Base-by-base conservation (phyloP, 1,140 invertebrate genomes). In the Ericerus pela region DNA sequence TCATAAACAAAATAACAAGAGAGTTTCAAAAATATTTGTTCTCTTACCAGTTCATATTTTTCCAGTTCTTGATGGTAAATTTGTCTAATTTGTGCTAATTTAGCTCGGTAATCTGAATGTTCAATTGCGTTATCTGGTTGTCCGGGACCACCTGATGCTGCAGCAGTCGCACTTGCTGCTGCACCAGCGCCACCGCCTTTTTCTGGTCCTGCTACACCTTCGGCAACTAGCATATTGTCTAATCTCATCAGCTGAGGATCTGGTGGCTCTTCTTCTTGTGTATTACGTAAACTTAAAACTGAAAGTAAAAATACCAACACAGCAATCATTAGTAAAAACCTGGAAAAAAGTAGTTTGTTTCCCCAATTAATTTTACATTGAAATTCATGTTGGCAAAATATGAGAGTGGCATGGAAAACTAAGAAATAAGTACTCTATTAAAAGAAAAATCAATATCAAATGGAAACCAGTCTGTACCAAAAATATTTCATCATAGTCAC, bases 151-250 rank as follows among this genome's bases (percentile, higher is more conserved):
- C 81, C 78, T 60, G 85, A 80, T 33, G 91, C 88, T 12, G 92
- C 90, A 14, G 91, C 90, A 0, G 86, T 85, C 3, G 87, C 87
- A 28, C 86, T 90, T 0, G 90, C 88, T 3, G 93, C 90, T 1
- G 89, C 88, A 5, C 85, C 85, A 0, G 88, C 87, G 0, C 90
- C 90, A 14, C 92, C 90, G 16, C 90, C 92, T 69, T 96, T 97
- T 67, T 98, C 95, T 0, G 94, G 94, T 0, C 95, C 95, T 3
- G 94, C 93, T 12, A 99, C 95, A 31, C 96, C 96, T 72, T 99
- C 96, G 0, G 96, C 96, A 62, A 98, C 95, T 67, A 99, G 75
- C 96, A 99, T 99, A 72, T 99, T 99, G 73, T 99, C 96, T 67
- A 99, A 72, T 62, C 96, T 77, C 90, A 99, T 97, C 58, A 99